Evolutionary conservation across 2,113 vertebrate genomes (phyloP).

Genomic region (Lanius ludovicianus): DNA sequence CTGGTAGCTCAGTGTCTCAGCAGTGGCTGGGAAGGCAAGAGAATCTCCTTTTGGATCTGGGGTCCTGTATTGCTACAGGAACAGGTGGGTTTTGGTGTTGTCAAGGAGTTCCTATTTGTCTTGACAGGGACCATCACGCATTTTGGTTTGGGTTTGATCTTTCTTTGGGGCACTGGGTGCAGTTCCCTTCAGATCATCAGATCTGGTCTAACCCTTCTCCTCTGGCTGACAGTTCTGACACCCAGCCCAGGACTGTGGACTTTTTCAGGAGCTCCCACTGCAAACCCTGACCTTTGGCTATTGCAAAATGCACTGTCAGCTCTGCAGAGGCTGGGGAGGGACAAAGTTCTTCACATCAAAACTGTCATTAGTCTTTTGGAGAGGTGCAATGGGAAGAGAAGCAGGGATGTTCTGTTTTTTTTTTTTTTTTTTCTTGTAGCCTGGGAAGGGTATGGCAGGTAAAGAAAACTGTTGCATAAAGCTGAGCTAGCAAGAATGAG

Average conservation of each 20-base stretch:
- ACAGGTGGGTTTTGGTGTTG: background rate
- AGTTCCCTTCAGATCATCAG: background rate
- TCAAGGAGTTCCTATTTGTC: background rate
- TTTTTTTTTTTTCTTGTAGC: background rate
- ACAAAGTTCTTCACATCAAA: background rate
- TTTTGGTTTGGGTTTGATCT: background rate
- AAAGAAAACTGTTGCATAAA: background rate
- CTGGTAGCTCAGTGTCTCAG: background rate
- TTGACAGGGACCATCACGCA: background rate
- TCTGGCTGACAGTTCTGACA: background rate
- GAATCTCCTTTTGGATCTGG: background rate
- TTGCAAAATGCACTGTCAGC: background rate
- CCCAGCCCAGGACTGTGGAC: background rate
- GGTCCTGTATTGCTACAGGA: background rate
- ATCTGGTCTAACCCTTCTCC: background rate
- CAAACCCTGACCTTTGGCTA: background rate
- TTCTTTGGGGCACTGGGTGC: background rate
- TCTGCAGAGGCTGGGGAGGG: background rate
- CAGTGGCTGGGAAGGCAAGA: fast-evolving
- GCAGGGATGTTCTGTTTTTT: background rate
- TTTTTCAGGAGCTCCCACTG: background rate
- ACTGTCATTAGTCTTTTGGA: background rate
- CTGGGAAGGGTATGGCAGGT: background rate
- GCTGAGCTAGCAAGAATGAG: background rate
- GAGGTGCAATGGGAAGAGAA: background rate